Percentiles rank a stretch among this genome's conserved stretches.
These are phyloP conservation scores for Drosophila flavopinicola DNA, from an alignment of 2,888 invertebrate species.

Conservation along the genomic window DNA sequence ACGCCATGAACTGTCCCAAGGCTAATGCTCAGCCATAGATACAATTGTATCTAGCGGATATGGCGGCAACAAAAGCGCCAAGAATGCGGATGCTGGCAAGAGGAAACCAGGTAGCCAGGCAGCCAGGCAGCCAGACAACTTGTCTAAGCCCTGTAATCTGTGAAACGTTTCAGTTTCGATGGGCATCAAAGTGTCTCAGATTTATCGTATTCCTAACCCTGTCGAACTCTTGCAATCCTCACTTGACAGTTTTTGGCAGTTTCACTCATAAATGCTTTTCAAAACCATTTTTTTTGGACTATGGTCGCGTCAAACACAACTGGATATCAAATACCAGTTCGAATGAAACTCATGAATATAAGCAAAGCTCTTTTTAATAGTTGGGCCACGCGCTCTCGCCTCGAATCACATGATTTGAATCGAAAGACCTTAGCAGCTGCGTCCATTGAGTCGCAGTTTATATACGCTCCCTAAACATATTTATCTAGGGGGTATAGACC, in stretches of 20 bases:
- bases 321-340: conserved; percentile 13
- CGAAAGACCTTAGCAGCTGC: too few species aligned
- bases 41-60: conserved; percentile 24
- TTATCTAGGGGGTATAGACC: too few species aligned
- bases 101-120: neutral
- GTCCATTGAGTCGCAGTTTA: neutral
- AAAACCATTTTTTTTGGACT: neutral
- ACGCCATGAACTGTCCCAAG: conserved; percentile 31
- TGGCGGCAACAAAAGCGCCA: conserved; percentile 12
- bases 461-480: conserved; percentile 1
- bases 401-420: neutral
- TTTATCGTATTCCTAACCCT: neutral
- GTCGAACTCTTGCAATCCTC: neutral
- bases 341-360: conserved; percentile 25
- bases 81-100: conserved; percentile 27
- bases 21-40: conserved; percentile 19
- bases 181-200: neutral
- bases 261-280: neutral
- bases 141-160: neutral
- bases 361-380: conserved; percentile 14
- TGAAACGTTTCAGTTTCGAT: neutral
- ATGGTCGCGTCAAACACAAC: conserved; percentile 3
- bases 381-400: neutral
- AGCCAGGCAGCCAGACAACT: neutral
- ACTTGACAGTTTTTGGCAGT: neutral